Evolutionary conservation across 1,140 invertebrate species (phyloP).

Genomic region (Drosophila kanapiae): DNA sequence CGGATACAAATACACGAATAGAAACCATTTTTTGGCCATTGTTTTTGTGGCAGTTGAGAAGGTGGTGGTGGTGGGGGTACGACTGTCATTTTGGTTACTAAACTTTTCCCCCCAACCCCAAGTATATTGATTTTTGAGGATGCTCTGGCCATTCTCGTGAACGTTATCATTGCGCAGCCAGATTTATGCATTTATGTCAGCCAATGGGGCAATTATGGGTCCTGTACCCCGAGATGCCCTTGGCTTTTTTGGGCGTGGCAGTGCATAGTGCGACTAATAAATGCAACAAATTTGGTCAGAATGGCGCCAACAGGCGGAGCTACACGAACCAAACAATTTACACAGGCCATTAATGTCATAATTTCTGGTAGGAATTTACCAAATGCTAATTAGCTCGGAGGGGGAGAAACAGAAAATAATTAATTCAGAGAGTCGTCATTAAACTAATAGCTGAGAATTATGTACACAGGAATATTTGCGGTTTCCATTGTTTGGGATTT

Average conservation of each 20-base stretch:
- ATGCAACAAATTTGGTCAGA: slow-evolving; percentile 25
- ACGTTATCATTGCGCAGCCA: slow-evolving; percentile 19
- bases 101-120: slow-evolving; percentile 1
- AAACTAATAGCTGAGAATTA: slow-evolving; percentile 33
- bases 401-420: slow-evolving; percentile 11
- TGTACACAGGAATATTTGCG: slow-evolving; percentile 4
- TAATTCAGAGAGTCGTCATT: slow-evolving; percentile 31
- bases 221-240: slow-evolving; percentile 13
- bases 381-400: slow-evolving; percentile 29
- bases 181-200: slow-evolving; percentile 64
- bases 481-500: slow-evolving; percentile 9
- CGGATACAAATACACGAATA: neutral
- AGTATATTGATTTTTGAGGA: slow-evolving; percentile 14
- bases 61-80: neutral
- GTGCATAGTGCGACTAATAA: slow-evolving; percentile 31
- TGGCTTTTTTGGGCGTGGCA: slow-evolving; percentile 30
- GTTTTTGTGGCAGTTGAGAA: slow-evolving; percentile 7
- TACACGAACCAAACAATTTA: slow-evolving; percentile 13
- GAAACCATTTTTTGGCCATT: slow-evolving; percentile 17
- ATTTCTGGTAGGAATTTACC: slow-evolving; percentile 13
- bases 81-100: slow-evolving; percentile 12
- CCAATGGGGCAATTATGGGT: slow-evolving; percentile 53
- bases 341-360: slow-evolving; percentile 22
- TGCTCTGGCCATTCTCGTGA: slow-evolving; percentile 24
- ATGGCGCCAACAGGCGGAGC: slow-evolving; percentile 7